A percentile compares a stretch with the other conserved stretches of the same genome.
Conservation (phyloP, 2,113 vertebrate species). For the Cepphus grylle region DNA sequence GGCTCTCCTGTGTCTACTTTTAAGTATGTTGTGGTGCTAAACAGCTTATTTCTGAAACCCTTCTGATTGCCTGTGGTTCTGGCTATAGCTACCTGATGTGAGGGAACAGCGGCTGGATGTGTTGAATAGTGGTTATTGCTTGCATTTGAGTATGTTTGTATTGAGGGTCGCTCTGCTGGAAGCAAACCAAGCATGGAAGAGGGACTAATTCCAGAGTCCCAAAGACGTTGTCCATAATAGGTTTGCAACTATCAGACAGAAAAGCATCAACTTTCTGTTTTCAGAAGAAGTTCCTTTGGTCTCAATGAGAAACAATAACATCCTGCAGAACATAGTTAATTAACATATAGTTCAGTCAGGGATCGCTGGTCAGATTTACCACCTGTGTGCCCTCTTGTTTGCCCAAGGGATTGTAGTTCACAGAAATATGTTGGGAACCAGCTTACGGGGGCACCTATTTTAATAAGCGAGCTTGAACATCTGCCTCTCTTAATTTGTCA, state of each 20-base stretch:
- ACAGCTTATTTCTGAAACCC: neutral
- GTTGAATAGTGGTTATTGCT: neutral
- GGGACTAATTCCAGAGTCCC: neutral
- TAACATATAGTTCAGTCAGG: neutral
- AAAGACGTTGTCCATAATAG: accelerated
- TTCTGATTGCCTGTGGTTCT: neutral
- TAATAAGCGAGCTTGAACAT: neutral
- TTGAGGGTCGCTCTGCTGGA: neutral
- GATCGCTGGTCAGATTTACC: neutral
- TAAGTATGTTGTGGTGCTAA: neutral
- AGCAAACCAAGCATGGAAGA: neutral
- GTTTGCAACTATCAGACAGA: neutral
- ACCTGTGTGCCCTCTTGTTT: neutral
- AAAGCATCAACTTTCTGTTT: neutral
- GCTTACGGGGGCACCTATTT: neutral
- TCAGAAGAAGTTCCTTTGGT: neutral
- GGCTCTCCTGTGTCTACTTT: neutral
- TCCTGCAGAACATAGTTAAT: neutral
- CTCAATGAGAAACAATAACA: neutral
- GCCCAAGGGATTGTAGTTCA: neutral
- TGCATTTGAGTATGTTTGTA: neutral
- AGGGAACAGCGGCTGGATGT: accelerated
- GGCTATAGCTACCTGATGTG: neutral
- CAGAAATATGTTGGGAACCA: neutral
- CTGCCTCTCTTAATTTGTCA: neutral